A percentile compares a stretch with the other conserved stretches of the same genome.
Evolutionary conservation across 2,113 vertebrate species (phyloP).

Genomic region (Hemichromis elongatus): DNA sequence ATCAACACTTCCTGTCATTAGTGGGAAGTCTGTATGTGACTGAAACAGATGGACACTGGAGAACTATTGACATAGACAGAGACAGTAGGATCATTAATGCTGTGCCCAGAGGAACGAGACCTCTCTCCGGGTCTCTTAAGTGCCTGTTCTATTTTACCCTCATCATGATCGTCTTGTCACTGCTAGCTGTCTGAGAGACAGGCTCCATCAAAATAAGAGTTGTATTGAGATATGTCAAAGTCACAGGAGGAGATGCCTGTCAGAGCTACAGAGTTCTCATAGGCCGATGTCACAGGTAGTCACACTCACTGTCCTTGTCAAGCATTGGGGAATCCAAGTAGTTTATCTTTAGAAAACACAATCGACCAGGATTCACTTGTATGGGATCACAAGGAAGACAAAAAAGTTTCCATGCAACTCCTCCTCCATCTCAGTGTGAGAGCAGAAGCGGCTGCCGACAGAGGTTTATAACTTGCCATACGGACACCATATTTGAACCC

Average conservation of each 20-base stretch:
- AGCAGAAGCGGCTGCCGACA: not conserved
- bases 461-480: slow-evolving; percentile 26
- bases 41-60: slow-evolving; percentile 39
- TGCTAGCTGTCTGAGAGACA: slow-evolving; percentile 5
- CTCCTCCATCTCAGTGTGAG: not conserved
- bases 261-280: slow-evolving; percentile 24
- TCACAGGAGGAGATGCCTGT: slow-evolving; percentile 44
- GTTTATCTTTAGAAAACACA: slow-evolving; percentile 35
- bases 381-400: not conserved
- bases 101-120: slow-evolving; percentile 40
- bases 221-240: slow-evolving; percentile 42
- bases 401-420: not conserved
- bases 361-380: not conserved
- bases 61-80: slow-evolving; percentile 55
- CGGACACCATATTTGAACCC: slow-evolving; percentile 29
- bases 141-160: slow-evolving; percentile 31
- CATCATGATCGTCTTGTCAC: slow-evolving; percentile 43
- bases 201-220: slow-evolving; percentile 36
- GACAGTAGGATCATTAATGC: slow-evolving; percentile 56
- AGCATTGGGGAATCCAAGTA: not conserved
- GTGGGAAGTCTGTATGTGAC: slow-evolving; percentile 22
- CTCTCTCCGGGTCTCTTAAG: slow-evolving; percentile 51
- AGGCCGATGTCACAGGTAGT: slow-evolving; percentile 33
- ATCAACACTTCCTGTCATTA: slow-evolving; percentile 56
- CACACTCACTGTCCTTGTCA: slow-evolving; percentile 41